Evolutionary conservation across 2,113 vertebrate genomes (phyloP).

Genomic region (Mystacornis crossleyi): DNA sequence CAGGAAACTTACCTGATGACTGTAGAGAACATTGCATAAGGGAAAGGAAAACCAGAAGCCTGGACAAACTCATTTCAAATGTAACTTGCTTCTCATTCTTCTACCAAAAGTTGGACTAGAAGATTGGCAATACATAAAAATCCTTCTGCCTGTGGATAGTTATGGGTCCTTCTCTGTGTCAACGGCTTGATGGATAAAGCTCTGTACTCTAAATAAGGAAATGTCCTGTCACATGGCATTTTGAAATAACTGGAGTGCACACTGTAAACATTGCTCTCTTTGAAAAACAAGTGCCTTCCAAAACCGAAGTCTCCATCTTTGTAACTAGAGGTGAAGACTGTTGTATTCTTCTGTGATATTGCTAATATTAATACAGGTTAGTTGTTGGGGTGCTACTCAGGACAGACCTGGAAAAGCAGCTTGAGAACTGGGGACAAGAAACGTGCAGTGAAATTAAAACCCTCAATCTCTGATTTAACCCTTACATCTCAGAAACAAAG

Average conservation of each 20-base stretch:
- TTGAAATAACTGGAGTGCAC: neutral
- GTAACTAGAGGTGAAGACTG: neutral
- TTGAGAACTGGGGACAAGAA: neutral
- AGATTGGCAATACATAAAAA: neutral
- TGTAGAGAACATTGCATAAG: neutral
- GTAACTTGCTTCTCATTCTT: neutral
- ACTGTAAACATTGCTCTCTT: neutral
- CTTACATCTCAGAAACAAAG: neutral
- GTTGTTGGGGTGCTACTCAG: neutral
- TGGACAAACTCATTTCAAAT: neutral
- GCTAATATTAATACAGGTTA: neutral
- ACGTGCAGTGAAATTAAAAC: neutral
- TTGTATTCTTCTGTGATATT: neutral
- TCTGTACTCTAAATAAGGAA: slow-evolving; percentile 2
- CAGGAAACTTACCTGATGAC: slow-evolving; percentile 11
- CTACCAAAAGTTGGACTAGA: neutral
- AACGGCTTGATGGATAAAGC: neutral
- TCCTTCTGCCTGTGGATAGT: neutral
- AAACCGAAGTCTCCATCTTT: neutral
- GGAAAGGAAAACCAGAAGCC: neutral
- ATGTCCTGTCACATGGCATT: slow-evolving; percentile 24
- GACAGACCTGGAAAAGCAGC: neutral
- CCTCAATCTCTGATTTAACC: neutral
- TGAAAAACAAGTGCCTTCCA: neutral
- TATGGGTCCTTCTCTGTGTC: neutral